phyloP scores from a whole-genome alignment of 2,888 invertebrate genomes.

The Nemotelus nigrinus region DNA sequence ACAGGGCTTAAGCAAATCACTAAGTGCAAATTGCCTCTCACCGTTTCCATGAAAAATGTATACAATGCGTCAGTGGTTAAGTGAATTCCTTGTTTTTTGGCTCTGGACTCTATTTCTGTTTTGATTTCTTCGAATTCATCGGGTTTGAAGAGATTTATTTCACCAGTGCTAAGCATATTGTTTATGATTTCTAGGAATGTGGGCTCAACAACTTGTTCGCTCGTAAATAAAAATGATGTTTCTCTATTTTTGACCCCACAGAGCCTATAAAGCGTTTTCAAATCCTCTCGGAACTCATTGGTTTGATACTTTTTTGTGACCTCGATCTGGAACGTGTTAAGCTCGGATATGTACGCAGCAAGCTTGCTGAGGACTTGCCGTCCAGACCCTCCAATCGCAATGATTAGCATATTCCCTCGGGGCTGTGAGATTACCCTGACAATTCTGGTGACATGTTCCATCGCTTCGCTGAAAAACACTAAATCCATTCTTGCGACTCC shows the following conservation, averaged over 20 bases:
- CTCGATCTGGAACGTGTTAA: slow-evolving; percentile 79
- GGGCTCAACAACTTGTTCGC: slow-evolving; percentile 86
- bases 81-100: slow-evolving; percentile 62
- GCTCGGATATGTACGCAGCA: slow-evolving; percentile 83
- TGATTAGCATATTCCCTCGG: slow-evolving; percentile 82
- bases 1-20: slow-evolving; percentile 90
- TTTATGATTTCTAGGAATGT: slow-evolving; percentile 89
- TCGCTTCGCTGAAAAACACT: slow-evolving; percentile 86
- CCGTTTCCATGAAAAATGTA: slow-evolving; percentile 79
- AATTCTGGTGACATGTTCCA: slow-evolving; percentile 85
- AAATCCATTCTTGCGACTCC: slow-evolving; percentile 83
- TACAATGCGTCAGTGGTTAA: slow-evolving; percentile 77
- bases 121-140: slow-evolving; percentile 85
- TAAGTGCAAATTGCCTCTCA: slow-evolving; percentile 80
- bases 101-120: slow-evolving; percentile 57
- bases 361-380: slow-evolving; percentile 82
- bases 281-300: slow-evolving; percentile 82
- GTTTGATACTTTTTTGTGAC: slow-evolving; percentile 81
- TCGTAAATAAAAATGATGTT: slow-evolving; percentile 85
- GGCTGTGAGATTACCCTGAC: slow-evolving; percentile 86
- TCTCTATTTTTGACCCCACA: slow-evolving; percentile 80
- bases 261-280: slow-evolving; percentile 77
- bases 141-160: slow-evolving; percentile 86
- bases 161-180: slow-evolving; percentile 87
- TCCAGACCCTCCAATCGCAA: slow-evolving; percentile 89